Evolutionary conservation across 2,113 vertebrate genomes (phyloP), one percentile per base, ranked within the genome.

Genomic region (Channa argus): DNA sequence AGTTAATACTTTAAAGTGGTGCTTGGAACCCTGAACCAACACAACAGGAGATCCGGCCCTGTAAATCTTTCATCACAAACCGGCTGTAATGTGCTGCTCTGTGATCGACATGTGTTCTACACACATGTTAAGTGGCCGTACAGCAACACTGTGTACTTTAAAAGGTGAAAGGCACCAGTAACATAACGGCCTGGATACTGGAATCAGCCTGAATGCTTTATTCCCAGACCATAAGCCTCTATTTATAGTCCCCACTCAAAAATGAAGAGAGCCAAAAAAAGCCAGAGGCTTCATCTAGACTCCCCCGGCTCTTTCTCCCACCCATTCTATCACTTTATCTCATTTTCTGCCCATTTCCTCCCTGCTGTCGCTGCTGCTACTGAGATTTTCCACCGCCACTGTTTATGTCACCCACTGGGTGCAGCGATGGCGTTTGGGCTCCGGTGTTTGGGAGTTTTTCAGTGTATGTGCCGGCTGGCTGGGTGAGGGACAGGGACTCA

Each of bases 401-500:
- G 49, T 65, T 77, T 71, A 79, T 75, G 67, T 58, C 78, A 37
- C 4, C 71, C 64, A 15, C 64, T 44, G 41, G 68, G 55, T 46
- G 56, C 49, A 38, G 50, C 50, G 77, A 37, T 43, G 47, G 63
- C 36, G 44, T 52, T 15, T 11, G 55, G 77, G 50, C 59, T 44
- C 38, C 44, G 34, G 63, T 56, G 63, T 63, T 50, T 52, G 49
- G 66, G 56, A 45, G 41, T 8, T 13, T 51, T 55, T 65, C 52
- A 56, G 59, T 53, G 51, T 55, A 49, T 34, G 52, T 39, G 47
- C 39, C 3, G 10, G 63, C 70, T 43, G 61, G 65, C 33, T 52
- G 72, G 75, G 56, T 39, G 64, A 82, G 80, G 72, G 80, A 80
- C 84, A 72, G 59, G 71, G 62, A 92, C 94, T 95, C 91, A 94